Evolutionary conservation across 2,888 invertebrate species (phyloP).

Genomic region (Didymodactylos carnosus): DNA sequence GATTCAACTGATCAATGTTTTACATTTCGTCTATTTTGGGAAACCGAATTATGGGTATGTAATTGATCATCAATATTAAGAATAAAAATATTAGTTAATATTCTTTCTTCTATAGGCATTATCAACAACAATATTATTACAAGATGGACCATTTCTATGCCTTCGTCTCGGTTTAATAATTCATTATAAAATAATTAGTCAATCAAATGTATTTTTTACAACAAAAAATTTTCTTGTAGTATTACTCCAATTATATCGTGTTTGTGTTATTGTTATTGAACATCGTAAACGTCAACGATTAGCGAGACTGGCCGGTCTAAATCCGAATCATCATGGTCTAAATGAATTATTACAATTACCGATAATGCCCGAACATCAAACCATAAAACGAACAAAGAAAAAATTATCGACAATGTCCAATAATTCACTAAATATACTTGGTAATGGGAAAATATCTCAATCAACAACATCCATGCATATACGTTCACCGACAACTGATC

Average conservation of each 20-base stretch:
- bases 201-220: conserved; percentile 88
- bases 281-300: neutral
- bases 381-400: too few species aligned
- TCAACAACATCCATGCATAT: neutral
- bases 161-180: conserved; percentile 54
- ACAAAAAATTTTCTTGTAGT: conserved; percentile 75
- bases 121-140: conserved; percentile 25
- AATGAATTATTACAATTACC: neutral
- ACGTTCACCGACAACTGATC: neutral
- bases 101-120: conserved; percentile 21
- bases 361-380: neutral
- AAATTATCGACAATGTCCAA: neutral
- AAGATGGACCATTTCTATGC: conserved; percentile 31
- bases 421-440: too few species aligned
- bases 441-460: too few species aligned
- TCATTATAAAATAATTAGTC: conserved; percentile 67
- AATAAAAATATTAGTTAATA: neutral
- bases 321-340: too few species aligned
- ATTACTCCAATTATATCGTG: conserved; percentile 58
- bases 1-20: neutral
- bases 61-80: neutral
- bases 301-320: too few species aligned
- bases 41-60: neutral
- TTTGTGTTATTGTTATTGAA: conserved; percentile 35
- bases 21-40: neutral